A percentile compares a stretch with the other conserved stretches of the same genome.
These are phyloP conservation scores for Metallyticus violacea DNA, from an alignment of 2,888 invertebrate species.

Conservation along the genomic window DNA sequence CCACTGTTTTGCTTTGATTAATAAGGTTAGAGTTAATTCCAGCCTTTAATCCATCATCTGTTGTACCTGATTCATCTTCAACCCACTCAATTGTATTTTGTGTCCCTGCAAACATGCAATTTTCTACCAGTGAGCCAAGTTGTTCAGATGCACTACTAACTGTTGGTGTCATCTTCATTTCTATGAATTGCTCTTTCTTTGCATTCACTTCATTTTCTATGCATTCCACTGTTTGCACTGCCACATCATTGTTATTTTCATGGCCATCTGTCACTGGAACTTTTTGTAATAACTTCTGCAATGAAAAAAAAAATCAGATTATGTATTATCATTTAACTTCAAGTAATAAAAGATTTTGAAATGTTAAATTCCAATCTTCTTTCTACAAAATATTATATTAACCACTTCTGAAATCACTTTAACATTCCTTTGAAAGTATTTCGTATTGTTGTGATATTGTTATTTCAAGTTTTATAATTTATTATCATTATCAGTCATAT, in stretches of 20 bases:
- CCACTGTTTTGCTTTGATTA: not conserved
- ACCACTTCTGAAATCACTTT: no score
- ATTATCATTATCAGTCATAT: no score
- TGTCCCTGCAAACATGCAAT: slow-evolving; percentile 10
- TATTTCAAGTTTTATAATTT: no score
- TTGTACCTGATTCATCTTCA: not conserved
- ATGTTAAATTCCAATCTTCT: no score
- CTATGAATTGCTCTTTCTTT: not conserved
- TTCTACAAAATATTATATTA: no score
- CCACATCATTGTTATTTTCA: not conserved
- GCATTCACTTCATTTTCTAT: not conserved
- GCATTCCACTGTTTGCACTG: not conserved
- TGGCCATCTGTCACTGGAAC: not conserved
- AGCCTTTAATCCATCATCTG: not conserved
- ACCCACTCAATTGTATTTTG: slow-evolving; percentile 1
- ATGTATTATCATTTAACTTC: no score
- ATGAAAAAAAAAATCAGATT: not conserved
- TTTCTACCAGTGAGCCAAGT: slow-evolving; percentile 8
- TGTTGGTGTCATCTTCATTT: not conserved
- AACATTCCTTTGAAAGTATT: no score
- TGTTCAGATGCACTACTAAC: not conserved
- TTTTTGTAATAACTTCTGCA: not conserved
- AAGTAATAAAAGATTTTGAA: no score
- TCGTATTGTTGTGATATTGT: no score
- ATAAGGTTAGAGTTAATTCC: not conserved